Percentiles rank a stretch among this genome's conserved stretches.
Evolutionary conservation across 2,113 vertebrate genomes (phyloP).

Genomic region (Gymnogyps californianus): DNA sequence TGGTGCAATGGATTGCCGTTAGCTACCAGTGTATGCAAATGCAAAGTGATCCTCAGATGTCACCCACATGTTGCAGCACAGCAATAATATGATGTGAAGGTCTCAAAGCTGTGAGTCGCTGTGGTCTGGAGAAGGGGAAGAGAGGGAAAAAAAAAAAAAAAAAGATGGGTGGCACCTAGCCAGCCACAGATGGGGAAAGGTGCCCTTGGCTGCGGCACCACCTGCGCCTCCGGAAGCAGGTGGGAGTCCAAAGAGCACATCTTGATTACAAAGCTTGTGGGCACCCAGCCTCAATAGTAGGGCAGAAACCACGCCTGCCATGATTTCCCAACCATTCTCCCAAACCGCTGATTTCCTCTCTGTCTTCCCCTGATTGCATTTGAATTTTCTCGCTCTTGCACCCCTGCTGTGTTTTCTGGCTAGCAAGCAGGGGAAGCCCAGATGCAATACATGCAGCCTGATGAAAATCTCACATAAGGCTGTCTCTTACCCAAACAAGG

Average conservation of each 20-base stretch:
- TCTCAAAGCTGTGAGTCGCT: neutral
- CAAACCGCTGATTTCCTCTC: neutral
- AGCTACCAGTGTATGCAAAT: neutral
- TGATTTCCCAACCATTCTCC: neutral
- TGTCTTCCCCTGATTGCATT: neutral
- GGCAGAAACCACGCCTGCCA: neutral
- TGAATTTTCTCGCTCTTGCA: neutral
- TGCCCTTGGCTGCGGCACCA: neutral
- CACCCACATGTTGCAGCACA: neutral
- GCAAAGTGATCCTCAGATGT: neutral
- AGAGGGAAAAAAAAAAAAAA: too few species aligned
- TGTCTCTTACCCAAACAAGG: neutral
- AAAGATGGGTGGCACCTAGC: neutral
- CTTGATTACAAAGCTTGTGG: neutral
- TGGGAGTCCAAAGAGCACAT: constrained; percentile 18
- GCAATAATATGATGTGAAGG: neutral
- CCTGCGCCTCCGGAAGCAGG: neutral
- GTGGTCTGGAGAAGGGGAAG: neutral
- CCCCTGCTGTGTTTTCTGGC: neutral
- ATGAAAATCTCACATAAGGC: neutral
- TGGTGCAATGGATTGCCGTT: neutral
- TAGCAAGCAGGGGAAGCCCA: neutral
- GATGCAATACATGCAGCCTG: neutral
- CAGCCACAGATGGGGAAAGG: neutral
- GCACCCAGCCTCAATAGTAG: neutral